Percentiles rank a stretch among this genome's conserved stretches.
These are phyloP conservation scores for Perca flavescens DNA, from an alignment of 2,113 vertebrate genomes.

Conservation along the genomic window DNA sequence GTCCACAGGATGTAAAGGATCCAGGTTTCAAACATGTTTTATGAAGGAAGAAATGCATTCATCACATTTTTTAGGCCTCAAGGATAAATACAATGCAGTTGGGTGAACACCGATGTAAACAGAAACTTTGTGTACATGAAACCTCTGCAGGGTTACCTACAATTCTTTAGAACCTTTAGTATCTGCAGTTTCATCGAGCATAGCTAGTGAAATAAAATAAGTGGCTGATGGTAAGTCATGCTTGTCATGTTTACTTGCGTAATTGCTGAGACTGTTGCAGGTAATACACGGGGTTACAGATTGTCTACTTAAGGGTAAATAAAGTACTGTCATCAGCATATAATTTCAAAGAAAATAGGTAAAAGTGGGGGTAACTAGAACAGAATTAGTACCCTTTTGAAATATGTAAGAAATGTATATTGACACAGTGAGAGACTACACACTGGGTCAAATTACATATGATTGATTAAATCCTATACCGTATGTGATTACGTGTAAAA, in stretches of 20 bases:
- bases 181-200: background rate
- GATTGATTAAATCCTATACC: background rate
- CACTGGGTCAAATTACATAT: background rate
- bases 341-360: background rate
- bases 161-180: too few species aligned
- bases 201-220: background rate
- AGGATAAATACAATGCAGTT: background rate
- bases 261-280: background rate
- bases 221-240: background rate
- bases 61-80: background rate
- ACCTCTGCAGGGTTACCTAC: too few species aligned
- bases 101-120: background rate
- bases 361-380: background rate
- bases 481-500: background rate
- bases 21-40: background rate
- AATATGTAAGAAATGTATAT: background rate
- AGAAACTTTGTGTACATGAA: background rate
- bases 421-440: background rate
- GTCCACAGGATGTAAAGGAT: background rate
- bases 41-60: background rate
- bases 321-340: background rate
- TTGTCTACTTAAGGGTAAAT: background rate
- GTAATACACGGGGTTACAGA: background rate
- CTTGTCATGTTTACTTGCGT: background rate
- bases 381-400: background rate